Evolutionary conservation across 2,888 invertebrate genomes (phyloP), one percentile per base, ranked within the genome.

Genomic region (Macroteleia sp.): DNA sequence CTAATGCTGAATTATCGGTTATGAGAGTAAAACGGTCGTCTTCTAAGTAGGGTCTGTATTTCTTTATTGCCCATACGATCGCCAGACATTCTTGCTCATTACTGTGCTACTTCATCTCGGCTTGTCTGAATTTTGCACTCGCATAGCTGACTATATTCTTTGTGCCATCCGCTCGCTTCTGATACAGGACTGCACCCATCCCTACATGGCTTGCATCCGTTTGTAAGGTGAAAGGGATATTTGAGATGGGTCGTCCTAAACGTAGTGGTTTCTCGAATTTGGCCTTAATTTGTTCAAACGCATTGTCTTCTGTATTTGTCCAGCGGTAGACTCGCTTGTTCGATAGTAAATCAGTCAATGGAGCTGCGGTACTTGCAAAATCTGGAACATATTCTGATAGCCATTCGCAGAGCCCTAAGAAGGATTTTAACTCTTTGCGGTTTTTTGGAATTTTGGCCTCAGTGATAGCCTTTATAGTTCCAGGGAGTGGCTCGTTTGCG

Each of bases 1-100:
- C 62, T 1, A 85, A 46, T 0, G 79, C 81, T 1, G 17, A n/a
- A 16, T 78, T 80, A 46, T 83, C 83, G 0, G 82, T 84, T n/a
- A 59, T 36, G 0, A 83, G 64, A 0, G 34, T 62, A 30, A 83
- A 82, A 0, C 36, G 70, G 2, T 59, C 6, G 5, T 77, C 77
- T 14, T 83, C 80, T n/a, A 84, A 71, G 54, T 79, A 82, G 9
- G 42, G 66, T 19, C 61, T 52, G 16, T 73, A 66, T 9, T 57
- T 52, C 17, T 77, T 77, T 8, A 74, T 30, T 0, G 28, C 73
- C 36, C 36, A 36, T 9, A 36, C 8, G 1, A 36, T 14, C 3
- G 36, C 50, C 30, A 2, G 32, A 4, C 56, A 57, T 16, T 57
- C 42, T 8, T 57, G 41, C 6, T 57, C 42, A 28, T 80, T 79